Base-by-base conservation (phyloP, 1,140 invertebrate genomes). In the Solenopsis fugax region DNA sequence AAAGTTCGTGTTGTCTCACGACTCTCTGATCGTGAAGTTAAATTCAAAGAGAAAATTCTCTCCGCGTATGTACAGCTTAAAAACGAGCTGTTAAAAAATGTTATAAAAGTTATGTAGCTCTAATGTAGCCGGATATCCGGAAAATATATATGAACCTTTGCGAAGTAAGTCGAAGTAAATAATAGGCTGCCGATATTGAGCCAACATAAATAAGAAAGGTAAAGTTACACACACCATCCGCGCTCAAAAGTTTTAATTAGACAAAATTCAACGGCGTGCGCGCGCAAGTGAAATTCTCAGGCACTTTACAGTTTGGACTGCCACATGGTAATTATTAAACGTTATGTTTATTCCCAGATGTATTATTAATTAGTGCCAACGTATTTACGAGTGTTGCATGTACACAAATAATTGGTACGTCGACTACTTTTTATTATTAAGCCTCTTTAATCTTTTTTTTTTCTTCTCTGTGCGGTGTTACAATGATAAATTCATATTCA, bases 181-280 rank as follows among this genome's bases (percentile, higher is more conserved):
- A 75, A 50, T 45, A 41, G 18, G 16, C n/a, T 60, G n/a, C 24
- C 18, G 18, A 67, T 67, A 80, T 80, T 54, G n/a, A 56, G 41
- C 16, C 41, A 73, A 82, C 52, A 34, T 48, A 72, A 82, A 82
- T 69, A 72, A 71, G 52, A 56, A 72, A 56, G 9, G 24, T 10
- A 45, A 37, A 82, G 16, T 45, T 4, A 12, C 2, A 24, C 34
- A 54, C 12, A 41, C n/a, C 29, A 12, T 5, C 10, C 48, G 4
- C 18, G 37, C 29, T 56, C 4, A n/a, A 24, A 75, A 84, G 69
- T 84, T 84, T 60, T 84, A 75, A 84, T 84, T 75, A 71, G 52
- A 50, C 41, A 34, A 50, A 50, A 75, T 73, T 73, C 2, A 21
- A 48, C 24, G 41, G 41, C 45, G 6, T 56, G 21, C 10, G 13